Evolutionary conservation across 2,888 invertebrate genomes (phyloP).

Genomic region (Ochlodes sylvanus): DNA sequence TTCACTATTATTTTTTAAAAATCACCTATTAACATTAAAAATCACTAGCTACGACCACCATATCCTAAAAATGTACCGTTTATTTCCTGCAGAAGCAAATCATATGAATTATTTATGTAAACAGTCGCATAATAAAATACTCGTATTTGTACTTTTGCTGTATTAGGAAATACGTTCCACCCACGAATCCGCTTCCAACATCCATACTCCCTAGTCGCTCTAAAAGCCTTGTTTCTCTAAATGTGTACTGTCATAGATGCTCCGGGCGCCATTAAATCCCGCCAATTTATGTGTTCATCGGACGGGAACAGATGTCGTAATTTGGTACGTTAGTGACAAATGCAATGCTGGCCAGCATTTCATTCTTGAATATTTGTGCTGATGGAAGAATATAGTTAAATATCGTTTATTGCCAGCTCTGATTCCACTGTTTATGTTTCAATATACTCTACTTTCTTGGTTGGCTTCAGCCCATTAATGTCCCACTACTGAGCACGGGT

Average conservation of each 20-base stretch:
- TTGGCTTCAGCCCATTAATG: too few species aligned
- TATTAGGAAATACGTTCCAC: neutral
- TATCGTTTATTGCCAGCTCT: too few species aligned
- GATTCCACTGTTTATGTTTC: too few species aligned
- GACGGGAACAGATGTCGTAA: constrained; percentile 32
- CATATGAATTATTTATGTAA: neutral
- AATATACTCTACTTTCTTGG: too few species aligned
- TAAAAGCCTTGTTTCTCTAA: constrained; percentile 11
- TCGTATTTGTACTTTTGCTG: neutral
- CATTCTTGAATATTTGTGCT: constrained; percentile 17
- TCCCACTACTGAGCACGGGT: too few species aligned
- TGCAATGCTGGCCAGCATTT: constrained; percentile 26
- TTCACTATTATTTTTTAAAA: too few species aligned
- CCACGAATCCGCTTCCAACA: neutral
- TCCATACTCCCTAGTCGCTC: neutral
- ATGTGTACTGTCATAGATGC: constrained; percentile 15
- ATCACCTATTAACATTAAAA: too few species aligned
- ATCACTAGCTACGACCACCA: too few species aligned
- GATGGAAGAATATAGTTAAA: too few species aligned
- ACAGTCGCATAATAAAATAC: neutral
- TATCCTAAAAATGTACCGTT: neutral
- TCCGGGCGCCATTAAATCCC: constrained; percentile 23
- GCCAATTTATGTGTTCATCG: constrained; percentile 37
- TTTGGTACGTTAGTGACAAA: constrained; percentile 34
- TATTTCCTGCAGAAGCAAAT: neutral